Conservation (phyloP, 2,888 invertebrate species). For the Mesopsocus fuscifrons region DNA sequence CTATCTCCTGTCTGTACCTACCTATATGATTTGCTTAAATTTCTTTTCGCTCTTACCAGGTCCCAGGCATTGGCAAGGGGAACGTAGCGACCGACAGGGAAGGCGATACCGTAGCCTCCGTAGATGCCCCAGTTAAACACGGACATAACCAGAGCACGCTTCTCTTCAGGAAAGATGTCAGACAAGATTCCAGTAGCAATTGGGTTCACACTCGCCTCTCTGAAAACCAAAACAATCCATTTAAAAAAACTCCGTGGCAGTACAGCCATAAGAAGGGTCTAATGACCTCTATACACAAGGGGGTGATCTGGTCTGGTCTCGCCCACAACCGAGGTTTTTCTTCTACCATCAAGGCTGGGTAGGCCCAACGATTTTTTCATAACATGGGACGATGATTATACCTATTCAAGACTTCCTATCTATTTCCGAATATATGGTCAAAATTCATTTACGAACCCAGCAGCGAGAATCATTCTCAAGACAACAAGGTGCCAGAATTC, state of each 20-base stretch:
- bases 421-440: no score
- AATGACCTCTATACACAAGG: no score
- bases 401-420: no score
- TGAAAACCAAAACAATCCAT: no score
- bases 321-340: neutral
- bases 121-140: constrained; percentile 94
- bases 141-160: constrained; percentile 74
- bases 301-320: no score
- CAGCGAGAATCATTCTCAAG: constrained; percentile 64
- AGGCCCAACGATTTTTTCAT: no score
- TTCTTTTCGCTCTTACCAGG: constrained; percentile 30
- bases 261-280: no score
- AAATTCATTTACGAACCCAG: constrained; percentile 46
- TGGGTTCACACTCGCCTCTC: constrained; percentile 77
- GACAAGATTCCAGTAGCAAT: constrained; percentile 66
- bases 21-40: neutral
- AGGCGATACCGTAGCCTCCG: constrained; percentile 82
- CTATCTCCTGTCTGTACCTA: no score
- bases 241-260: no score
- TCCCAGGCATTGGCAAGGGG: constrained; percentile 54
- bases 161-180: constrained; percentile 59
- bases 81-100: constrained; percentile 75
- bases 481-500: constrained; percentile 79
- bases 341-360: neutral
- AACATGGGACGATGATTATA: no score